These are phyloP conservation scores for Metalampra italica DNA, from an alignment of 2,888 invertebrate species.

Conservation along the genomic window DNA sequence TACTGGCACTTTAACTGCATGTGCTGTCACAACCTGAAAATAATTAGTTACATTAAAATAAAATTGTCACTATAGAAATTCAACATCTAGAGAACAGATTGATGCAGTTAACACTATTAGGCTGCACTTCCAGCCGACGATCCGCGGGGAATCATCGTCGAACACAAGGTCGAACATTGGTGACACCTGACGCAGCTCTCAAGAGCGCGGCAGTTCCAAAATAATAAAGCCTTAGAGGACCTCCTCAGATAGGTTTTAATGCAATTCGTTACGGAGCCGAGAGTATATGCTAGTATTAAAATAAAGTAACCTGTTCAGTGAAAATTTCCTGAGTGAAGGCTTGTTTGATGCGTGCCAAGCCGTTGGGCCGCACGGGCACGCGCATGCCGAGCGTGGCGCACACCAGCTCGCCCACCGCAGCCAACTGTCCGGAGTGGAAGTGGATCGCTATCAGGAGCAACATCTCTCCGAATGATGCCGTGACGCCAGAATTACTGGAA, in stretches of 20 bases:
- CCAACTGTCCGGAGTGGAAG: constrained; percentile 96
- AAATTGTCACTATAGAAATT: no score
- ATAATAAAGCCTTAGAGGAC: no score
- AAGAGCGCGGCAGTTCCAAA: no score
- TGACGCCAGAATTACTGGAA: constrained; percentile 86
- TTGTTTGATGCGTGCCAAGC: constrained; percentile 92
- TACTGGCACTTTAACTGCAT: constrained; percentile 97
- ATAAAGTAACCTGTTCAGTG: constrained; percentile 87
- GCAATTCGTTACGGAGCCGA: no score
- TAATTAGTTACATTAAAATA: neutral
- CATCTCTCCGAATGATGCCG: constrained; percentile 97
- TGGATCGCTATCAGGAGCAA: constrained; percentile 96
- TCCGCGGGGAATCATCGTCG: no score
- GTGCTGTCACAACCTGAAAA: constrained; percentile 90
- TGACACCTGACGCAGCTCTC: no score
- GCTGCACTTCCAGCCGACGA: no score
- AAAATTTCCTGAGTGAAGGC: constrained; percentile 98
- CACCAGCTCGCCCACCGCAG: constrained; percentile 95
- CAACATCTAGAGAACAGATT: no score
- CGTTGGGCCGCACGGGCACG: constrained; percentile 91
- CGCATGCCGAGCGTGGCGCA: constrained; percentile 97
- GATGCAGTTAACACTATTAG: no score
- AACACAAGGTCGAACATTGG: no score
- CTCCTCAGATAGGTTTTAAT: no score
- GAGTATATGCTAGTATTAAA: neutral